Evolutionary conservation across 2,888 invertebrate genomes (phyloP), one percentile per base, ranked within the genome.

Genomic region (Rhamphomyia laevipes): DNA sequence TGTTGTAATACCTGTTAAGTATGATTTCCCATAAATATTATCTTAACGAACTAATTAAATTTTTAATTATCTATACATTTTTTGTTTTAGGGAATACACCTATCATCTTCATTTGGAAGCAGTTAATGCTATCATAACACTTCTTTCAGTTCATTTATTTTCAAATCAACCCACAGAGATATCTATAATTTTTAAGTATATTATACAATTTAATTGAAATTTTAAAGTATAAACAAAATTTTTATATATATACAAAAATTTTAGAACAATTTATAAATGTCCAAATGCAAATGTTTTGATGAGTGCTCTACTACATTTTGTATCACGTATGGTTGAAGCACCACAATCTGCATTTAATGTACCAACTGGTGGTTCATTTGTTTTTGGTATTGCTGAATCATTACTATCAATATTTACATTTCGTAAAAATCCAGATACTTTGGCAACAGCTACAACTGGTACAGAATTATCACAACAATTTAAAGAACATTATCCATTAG

Each of bases 71-170:
- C n/a, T n/a, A n/a, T n/a, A n/a, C n/a, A 11, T 18, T 18, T 17
- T 4, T 42, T 53, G 46, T 71, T 72, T 1, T 71, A 85, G 84
- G 55, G 85, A 88, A 66, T 81, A 82, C 63, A 91, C 91, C 48
- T 91, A 91, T 66, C 81, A 82, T 49, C 74, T 92, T 23, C 90
- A 92, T 61, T 66, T 93, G 59, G 95, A 96, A 68, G 84, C 89
- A 23, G 81, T 94, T 43, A 93, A 92, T 65, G 84, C 86, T 17
- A 72, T 95, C 40, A 72, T 95, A 15, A 84, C 91, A 0, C 70
- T 95, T n/a, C 76, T 95, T 60, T 92, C 93, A 0, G 85, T 91
- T 30, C 92, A 93, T 65, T 78, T 89, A 66, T 87, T 84, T 59
- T 82, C 88, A 12, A 80, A 85, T 1, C 78, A 81, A 44, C 73